A percentile compares a stretch with the other conserved stretches of the same genome.
phyloP scores from a whole-genome alignment of 2,797 vertebrate species.

The Apogon hyalosoma region DNA sequence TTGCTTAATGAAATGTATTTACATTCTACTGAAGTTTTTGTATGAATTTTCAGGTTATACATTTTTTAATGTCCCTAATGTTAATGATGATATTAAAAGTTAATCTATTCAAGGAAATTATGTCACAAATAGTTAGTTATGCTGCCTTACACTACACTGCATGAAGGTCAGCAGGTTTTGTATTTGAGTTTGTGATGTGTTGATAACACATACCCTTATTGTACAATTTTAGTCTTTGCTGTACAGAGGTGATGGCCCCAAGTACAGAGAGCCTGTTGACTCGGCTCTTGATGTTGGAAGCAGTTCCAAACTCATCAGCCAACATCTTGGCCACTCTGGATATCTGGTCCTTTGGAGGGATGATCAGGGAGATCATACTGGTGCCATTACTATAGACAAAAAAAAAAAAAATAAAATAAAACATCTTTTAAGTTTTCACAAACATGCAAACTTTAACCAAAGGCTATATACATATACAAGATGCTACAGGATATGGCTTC shows the following conservation, averaged over 20 bases:
- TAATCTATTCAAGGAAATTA: too few relatives aligned
- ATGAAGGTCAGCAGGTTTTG: background rate
- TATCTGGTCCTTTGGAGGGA: slow-evolving; percentile 99
- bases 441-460: background rate
- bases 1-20: too few relatives aligned
- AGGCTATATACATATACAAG: background rate
- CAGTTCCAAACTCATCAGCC: slow-evolving; percentile 98
- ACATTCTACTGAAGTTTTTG: too few relatives aligned
- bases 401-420: background rate
- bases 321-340: slow-evolving; percentile 99
- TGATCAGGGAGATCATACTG: slow-evolving; percentile 99
- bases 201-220: slow-evolving; percentile 91
- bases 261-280: slow-evolving; percentile 99
- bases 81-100: too few relatives aligned
- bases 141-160: background rate
- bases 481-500: background rate
- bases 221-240: slow-evolving; percentile 99
- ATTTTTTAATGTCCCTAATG: too few relatives aligned
- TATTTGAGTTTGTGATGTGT: background rate
- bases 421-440: slow-evolving; percentile 12
- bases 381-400: slow-evolving; percentile 92
- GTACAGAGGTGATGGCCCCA: slow-evolving; percentile 99
- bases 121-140: too few relatives aligned
- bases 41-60: too few relatives aligned
- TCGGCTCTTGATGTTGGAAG: slow-evolving; percentile 98